phyloP scores from a whole-genome alignment of 1,140 invertebrate genomes.

The Tetranychus urticae region DNA sequence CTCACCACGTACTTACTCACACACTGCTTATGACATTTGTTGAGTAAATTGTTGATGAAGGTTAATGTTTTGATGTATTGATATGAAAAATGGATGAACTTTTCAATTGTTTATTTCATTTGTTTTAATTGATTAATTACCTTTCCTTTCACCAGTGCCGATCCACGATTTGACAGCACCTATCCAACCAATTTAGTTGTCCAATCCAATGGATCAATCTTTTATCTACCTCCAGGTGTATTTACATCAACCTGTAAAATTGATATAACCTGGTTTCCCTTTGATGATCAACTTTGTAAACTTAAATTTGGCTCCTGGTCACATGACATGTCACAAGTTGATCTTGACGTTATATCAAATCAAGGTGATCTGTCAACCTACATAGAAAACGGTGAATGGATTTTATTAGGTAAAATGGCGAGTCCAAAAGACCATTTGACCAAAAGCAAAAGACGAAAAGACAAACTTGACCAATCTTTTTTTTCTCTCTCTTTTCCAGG shows the following conservation, averaged over 20 bases:
- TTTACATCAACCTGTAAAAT: conserved; percentile 99
- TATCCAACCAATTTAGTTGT: conserved; percentile 94
- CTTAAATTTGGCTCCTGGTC: conserved; percentile 97
- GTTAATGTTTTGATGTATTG: too few species aligned
- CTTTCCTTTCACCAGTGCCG: conserved; percentile 42
- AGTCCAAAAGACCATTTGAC: too few species aligned
- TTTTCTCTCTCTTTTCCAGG: conserved; percentile 27
- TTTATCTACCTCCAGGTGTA: conserved; percentile 91
- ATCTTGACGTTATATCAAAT: conserved; percentile 71
- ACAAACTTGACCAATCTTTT: too few species aligned
- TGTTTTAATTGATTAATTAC: conserved; percentile 4
- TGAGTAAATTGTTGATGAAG: too few species aligned
- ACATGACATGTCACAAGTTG: conserved; percentile 73
- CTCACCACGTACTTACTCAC: too few species aligned
- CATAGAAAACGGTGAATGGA: conserved; percentile 95
- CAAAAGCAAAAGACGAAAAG: too few species aligned
- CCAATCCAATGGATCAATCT: conserved; percentile 71
- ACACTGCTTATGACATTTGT: too few species aligned
- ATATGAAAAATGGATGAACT: too few species aligned
- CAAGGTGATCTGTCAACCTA: conserved; percentile 75
- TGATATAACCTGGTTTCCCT: conserved; percentile 98
- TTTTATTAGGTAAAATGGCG: conserved; percentile 51
- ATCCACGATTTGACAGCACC: conserved; percentile 92
- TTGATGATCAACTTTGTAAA: conserved; percentile 91
- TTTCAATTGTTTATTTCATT: too few species aligned